phyloP scores from a whole-genome alignment of 2,797 vertebrate genomes.

The Cynopterus sphinx region DNA sequence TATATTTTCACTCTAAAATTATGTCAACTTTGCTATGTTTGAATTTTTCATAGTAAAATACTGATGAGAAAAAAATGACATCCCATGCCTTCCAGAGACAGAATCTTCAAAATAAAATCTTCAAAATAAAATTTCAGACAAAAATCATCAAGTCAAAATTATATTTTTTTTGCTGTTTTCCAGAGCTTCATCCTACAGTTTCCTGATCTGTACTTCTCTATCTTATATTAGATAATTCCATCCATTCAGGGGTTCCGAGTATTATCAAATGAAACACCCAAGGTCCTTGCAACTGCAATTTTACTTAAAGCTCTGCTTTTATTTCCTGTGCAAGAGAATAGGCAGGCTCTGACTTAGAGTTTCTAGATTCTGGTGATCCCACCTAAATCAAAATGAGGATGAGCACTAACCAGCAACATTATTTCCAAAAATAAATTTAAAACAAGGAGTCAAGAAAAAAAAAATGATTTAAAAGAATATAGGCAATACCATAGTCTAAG shows the following conservation, averaged over 20 bases:
- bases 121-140: slow-evolving; percentile 10
- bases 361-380: slow-evolving; percentile 34
- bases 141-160: slow-evolving; percentile 25
- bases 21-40: slow-evolving; percentile 18
- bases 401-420: background rate
- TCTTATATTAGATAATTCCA: slow-evolving; percentile 14
- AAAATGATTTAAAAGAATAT: slow-evolving; percentile 26
- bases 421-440: slow-evolving; percentile 40
- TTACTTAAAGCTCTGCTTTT: slow-evolving; percentile 42
- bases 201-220: background rate
- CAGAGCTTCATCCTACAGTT: background rate
- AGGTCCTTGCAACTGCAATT: background rate
- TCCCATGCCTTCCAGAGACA: background rate
- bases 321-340: background rate
- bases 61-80: background rate
- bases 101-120: background rate
- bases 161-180: slow-evolving; percentile 1
- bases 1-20: slow-evolving; percentile 40
- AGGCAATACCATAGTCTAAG: background rate
- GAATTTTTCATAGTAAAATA: background rate
- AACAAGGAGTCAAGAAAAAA: slow-evolving; percentile 5
- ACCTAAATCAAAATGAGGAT: slow-evolving; percentile 22
- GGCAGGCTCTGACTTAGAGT: background rate
- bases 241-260: background rate
- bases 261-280: background rate